phyloP scores from a whole-genome alignment of 92 coral and sea anemone genomes.

The Muricea muricata region DNA sequence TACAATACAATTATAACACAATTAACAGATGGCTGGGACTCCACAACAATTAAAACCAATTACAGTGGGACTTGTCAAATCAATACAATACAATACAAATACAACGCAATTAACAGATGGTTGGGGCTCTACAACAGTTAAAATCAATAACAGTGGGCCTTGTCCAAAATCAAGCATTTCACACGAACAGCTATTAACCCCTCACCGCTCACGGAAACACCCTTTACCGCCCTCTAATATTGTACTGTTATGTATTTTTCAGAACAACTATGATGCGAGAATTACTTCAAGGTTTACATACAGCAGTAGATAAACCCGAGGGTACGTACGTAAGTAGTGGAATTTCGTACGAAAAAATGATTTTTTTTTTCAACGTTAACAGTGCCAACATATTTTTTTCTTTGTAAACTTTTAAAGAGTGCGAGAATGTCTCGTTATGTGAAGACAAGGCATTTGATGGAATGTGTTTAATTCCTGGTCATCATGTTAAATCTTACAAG shows the following conservation, averaged over 20 bases:
- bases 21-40: no score
- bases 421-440: neutral
- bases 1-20: no score
- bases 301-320: slow-evolving; percentile 27
- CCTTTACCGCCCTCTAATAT: no score
- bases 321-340: neutral
- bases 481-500: slow-evolving; percentile 66
- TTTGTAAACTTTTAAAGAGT: neutral
- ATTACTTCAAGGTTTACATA: slow-evolving; percentile 60
- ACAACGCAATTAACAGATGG: no score
- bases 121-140: no score
- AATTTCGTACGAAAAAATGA: neutral
- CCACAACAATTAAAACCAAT: no score
- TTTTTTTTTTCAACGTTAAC: neutral
- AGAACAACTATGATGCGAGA: slow-evolving; percentile 71
- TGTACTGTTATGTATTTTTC: slow-evolving; percentile 1
- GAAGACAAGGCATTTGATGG: slow-evolving; percentile 26
- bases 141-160: no score
- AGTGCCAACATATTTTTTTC: neutral
- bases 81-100: no score
- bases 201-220: neutral
- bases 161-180: no score
- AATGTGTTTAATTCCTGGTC: slow-evolving; percentile 81
- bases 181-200: neutral
- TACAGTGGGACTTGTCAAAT: no score